Conservation (phyloP, 2,888 invertebrate genomes). For the Parasteatoda lunata region DNA sequence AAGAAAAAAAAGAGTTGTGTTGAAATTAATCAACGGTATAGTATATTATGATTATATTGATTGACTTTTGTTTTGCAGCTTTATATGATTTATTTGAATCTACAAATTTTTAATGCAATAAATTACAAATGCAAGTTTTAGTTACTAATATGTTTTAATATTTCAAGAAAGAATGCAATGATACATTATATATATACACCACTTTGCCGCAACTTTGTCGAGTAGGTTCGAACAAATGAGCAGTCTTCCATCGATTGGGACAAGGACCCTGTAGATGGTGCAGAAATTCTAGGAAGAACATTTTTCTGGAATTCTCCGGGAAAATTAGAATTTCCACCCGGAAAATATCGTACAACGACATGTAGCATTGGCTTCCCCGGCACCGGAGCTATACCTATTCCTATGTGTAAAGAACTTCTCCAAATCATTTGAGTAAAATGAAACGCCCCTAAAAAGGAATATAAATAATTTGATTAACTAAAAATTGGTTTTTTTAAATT, state of each 20-base stretch:
- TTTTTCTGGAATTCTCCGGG: constrained; percentile 61
- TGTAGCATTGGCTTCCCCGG: constrained; percentile 43
- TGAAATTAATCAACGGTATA: no score
- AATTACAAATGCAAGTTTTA: no score
- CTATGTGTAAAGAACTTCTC: constrained; percentile 44
- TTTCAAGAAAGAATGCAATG: no score
- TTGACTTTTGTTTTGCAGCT: no score
- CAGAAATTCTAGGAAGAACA: constrained; percentile 47
- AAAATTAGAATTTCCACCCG: constrained; percentile 57
- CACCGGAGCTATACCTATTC: constrained; percentile 54
- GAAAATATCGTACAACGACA: constrained; percentile 53
- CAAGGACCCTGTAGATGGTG: constrained; percentile 14
- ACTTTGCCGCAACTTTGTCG: neutral
- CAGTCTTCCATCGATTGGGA: constrained; percentile 23
- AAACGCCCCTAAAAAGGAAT: constrained; percentile 42
- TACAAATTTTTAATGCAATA: no score
- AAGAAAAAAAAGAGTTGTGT: no score
- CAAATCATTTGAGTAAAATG: constrained; percentile 62
- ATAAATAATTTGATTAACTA: neutral
- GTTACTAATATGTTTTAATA: no score
- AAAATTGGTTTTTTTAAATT: no score
- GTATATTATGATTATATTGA: no score
- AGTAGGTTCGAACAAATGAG: constrained; percentile 49
- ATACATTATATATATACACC: no score
- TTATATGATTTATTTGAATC: no score